A percentile compares a stretch with the other conserved stretches of the same genome.
Evolutionary conservation across 2,888 invertebrate genomes (phyloP).

Genomic region (Galeopsomyia nigrocyanea): DNA sequence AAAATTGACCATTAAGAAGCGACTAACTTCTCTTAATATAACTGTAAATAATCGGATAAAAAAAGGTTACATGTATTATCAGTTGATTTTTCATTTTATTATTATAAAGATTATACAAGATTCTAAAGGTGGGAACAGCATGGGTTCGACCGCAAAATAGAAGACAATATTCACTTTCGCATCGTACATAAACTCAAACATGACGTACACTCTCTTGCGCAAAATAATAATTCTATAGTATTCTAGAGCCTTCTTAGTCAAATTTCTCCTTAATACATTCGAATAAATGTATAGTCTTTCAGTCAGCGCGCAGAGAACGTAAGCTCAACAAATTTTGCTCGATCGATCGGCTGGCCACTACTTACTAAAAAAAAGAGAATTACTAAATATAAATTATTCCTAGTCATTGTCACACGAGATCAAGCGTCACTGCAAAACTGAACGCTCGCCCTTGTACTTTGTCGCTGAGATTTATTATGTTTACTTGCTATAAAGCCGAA

Average conservation of each 20-base stretch:
- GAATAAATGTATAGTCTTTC: constrained; percentile 16
- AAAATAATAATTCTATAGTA: constrained; percentile 35
- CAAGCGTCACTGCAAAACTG: constrained; percentile 40
- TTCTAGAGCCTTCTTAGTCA: constrained; percentile 33
- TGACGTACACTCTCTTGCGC: constrained; percentile 23
- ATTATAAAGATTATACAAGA: constrained; percentile 46
- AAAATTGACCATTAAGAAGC: no score
- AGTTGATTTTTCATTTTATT: constrained; percentile 44
- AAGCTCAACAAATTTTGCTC: constrained; percentile 18
- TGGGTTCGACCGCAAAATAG: constrained; percentile 40
- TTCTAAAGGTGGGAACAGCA: constrained; percentile 47
- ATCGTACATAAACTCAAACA: constrained; percentile 31
- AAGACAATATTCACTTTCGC: constrained; percentile 39
- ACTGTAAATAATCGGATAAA: background rate
- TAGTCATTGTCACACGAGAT: constrained; percentile 42
- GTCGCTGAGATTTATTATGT: constrained; percentile 13
- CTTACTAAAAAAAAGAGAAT: constrained; percentile 5
- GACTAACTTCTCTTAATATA: background rate
- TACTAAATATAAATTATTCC: constrained; percentile 5
- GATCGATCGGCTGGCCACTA: constrained; percentile 41
- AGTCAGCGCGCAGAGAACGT: constrained; percentile 30
- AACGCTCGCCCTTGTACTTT: constrained; percentile 25
- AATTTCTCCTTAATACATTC: constrained; percentile 30
- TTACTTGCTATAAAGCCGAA: constrained; percentile 38
- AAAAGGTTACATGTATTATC: constrained; percentile 27